Base-by-base conservation (phyloP, 2,113 vertebrate genomes). In the Penelope pileata region DNA sequence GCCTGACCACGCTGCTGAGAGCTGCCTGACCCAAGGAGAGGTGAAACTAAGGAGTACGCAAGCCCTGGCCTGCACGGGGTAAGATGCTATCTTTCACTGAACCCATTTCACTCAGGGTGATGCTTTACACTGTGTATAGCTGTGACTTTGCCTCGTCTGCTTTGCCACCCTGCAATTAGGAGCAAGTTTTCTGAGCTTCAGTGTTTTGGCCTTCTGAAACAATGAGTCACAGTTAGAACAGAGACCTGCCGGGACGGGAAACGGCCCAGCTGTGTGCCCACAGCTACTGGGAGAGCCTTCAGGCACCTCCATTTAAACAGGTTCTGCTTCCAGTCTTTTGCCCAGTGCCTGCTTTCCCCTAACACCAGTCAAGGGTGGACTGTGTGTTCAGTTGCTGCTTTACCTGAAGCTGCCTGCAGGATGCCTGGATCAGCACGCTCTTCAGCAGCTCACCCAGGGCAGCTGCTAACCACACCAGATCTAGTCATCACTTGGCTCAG, bases 311-410 rank as follows among this genome's bases (percentile, higher is more conserved):
- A 63, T 85, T 68, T 76, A 26, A 93, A 88, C 67, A 76, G 70
- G 82, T 87, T 83, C 94, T 92, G 34, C 86, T 86, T 91, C 78
- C 17, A 63, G 7, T 21, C 32, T 73, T 90, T 67, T 79, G 10
- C 81, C 56, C 51, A 30, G 53, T n/a, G 11, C 24, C 23, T 54
- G 12, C 11, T 83, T 82, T 50, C 47, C 12, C 42, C 51, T 45
- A 47, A 26, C 1, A 1, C 48, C 24, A 21, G 34, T 40, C 12
- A 56, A 36, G 26, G 34, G 14, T 17, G 45, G 74, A 47, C 26
- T 38, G 78, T 0, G 16, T 42, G 48, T 19, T 79, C 87, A 91
- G 5, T n/a, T 1, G 1, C 16, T 58, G 42, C 56, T 92, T 77
- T 53, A 42, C 30, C 27, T 53, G 24, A 64, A 76, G 67, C 68